Evolutionary conservation across 2,888 invertebrate species (phyloP).

Genomic region (Epinotia nisella): DNA sequence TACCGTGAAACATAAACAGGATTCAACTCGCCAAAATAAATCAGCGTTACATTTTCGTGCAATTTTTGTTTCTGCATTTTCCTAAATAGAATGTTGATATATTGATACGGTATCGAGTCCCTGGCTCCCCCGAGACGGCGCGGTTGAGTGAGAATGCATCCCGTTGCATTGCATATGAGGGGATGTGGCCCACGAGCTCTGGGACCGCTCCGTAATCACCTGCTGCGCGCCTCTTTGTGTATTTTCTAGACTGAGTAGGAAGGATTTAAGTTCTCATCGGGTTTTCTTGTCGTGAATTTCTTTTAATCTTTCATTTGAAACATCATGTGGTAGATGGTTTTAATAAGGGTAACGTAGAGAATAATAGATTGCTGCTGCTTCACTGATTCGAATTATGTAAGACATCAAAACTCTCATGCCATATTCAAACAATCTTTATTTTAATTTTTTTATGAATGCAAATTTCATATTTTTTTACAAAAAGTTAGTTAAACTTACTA

Average conservation of each 20-base stretch:
- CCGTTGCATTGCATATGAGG: slow-evolving; percentile 65
- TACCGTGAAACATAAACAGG: neutral
- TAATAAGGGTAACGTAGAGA: neutral
- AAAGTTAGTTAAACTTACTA: no score
- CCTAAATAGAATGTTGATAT: slow-evolving; percentile 45
- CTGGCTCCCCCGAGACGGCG: slow-evolving; percentile 58
- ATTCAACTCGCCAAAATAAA: neutral
- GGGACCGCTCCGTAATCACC: slow-evolving; percentile 70
- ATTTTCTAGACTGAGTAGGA: slow-evolving; percentile 28
- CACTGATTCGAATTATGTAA: neutral
- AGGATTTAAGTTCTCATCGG: slow-evolving; percentile 25
- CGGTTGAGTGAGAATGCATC: slow-evolving; percentile 71
- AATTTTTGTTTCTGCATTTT: slow-evolving; percentile 40
- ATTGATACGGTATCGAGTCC: slow-evolving; percentile 55
- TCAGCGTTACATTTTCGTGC: slow-evolving; percentile 12
- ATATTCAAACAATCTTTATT: no score
- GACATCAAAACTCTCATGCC: neutral
- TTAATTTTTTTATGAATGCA: no score
- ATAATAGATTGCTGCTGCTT: neutral
- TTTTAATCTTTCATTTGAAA: neutral
- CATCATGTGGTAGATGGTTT: neutral
- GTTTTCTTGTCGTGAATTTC: neutral
- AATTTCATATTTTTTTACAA: no score
- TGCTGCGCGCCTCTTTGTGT: slow-evolving; percentile 46
- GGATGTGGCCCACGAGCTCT: slow-evolving; percentile 65